These are phyloP conservation scores for Myrmophylax atrothorax DNA, from an alignment of 2,113 vertebrate species.

Conservation along the genomic window DNA sequence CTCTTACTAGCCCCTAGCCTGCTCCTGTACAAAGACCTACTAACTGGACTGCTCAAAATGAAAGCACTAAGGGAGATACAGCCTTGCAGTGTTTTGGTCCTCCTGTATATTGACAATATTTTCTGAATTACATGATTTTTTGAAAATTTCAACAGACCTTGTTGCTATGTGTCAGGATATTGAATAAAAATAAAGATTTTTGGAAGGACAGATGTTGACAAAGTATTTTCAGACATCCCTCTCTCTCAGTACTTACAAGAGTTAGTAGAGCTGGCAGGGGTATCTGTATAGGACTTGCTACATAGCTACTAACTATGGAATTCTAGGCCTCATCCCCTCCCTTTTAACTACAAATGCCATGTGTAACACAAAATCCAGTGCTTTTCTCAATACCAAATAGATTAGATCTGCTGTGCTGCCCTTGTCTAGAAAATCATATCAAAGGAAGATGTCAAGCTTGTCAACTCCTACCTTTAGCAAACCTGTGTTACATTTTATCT, in stretches of 20 bases:
- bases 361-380: background rate
- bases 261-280: too few species aligned
- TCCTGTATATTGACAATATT: background rate
- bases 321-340: background rate
- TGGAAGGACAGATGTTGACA: background rate
- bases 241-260: background rate
- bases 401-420: background rate
- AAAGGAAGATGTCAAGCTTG: constrained; percentile 46
- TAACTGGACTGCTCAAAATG: background rate
- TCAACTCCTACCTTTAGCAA: constrained; percentile 34
- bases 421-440: constrained; percentile 10
- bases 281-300: background rate
- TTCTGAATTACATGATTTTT: background rate
- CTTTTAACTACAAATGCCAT: background rate
- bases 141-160: background rate
- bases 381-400: background rate
- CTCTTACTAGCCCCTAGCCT: accelerated
- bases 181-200: background rate
- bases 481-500: constrained; percentile 46
- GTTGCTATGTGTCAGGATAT: background rate
- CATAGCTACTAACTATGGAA: background rate
- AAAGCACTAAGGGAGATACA: background rate
- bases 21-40: background rate
- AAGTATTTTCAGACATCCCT: background rate
- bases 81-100: background rate